phyloP scores from a whole-genome alignment of 2,888 invertebrate genomes.

The Acanthosepion esculentum region DNA sequence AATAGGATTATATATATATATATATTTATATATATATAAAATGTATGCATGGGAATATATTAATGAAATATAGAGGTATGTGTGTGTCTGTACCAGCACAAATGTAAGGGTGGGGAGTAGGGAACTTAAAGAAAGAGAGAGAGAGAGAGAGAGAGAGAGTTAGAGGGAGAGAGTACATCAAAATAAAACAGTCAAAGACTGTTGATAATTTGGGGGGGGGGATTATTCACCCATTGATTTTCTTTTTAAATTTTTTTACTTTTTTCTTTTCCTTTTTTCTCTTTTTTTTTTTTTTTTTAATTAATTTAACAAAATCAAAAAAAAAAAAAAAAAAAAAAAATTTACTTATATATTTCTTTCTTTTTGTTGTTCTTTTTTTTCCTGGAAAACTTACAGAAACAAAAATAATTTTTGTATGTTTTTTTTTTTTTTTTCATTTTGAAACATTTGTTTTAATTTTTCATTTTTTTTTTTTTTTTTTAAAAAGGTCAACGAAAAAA shows the following conservation, averaged over 20 bases:
- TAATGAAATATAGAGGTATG: neutral
- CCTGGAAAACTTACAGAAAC: neutral
- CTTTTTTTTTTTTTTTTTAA: neutral
- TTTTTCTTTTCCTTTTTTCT: neutral
- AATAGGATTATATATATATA: neutral
- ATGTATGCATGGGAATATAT: neutral
- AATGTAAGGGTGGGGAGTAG: neutral
- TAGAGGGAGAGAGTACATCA: neutral
- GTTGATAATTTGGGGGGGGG: neutral
- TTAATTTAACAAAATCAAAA: constrained; percentile 33
- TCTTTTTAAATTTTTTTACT: neutral
- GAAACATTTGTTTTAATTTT: neutral
- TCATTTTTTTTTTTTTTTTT: neutral
- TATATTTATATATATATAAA: neutral
- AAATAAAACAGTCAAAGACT: neutral
- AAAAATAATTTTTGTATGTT: neutral
- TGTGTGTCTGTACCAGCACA: neutral
- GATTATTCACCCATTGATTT: constrained; percentile 20
- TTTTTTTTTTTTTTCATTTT: neutral
- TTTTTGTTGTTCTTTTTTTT: neutral
- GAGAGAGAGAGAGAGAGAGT: neutral
- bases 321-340: neutral
- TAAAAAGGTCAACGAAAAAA: neutral
- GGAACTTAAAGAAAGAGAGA: neutral
- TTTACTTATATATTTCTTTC: neutral